Conservation (phyloP, 2,113 vertebrate genomes). For the Scomber japonicus region DNA sequence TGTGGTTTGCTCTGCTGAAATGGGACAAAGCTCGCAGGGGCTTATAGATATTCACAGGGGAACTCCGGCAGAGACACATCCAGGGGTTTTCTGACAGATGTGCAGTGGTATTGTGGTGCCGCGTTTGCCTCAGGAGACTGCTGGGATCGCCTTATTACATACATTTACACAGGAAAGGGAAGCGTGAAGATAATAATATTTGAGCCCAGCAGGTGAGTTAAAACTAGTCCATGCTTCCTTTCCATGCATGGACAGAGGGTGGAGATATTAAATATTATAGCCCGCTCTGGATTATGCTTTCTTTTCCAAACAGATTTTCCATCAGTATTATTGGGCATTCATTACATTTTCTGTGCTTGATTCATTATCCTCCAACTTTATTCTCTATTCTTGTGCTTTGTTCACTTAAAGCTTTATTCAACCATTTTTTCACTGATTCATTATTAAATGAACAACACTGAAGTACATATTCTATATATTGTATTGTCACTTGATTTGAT, state of each 20-base stretch:
- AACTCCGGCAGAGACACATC: slow-evolving; percentile 21
- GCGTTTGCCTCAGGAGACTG: slow-evolving; percentile 28
- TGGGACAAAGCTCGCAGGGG: slow-evolving; percentile 59
- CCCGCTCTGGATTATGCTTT: slow-evolving; percentile 3
- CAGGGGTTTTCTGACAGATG: slow-evolving; percentile 56
- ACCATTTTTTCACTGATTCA: too few relatives aligned
- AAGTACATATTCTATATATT: too few relatives aligned
- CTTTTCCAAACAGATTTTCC: background rate
- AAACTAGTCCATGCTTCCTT: slow-evolving; percentile 7
- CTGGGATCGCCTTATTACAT: slow-evolving; percentile 56
- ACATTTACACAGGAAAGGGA: slow-evolving; percentile 53
- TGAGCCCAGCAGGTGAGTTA: slow-evolving; percentile 36
- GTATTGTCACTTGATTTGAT: too few relatives aligned
- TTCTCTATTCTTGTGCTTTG: too few relatives aligned
- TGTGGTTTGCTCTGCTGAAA: slow-evolving; percentile 73
- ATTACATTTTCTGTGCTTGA: background rate
- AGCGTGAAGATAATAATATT: slow-evolving; percentile 34
- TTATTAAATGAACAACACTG: too few relatives aligned
- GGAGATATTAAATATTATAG: slow-evolving; percentile 4
- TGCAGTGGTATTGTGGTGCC: slow-evolving; percentile 24
- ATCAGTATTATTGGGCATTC: background rate
- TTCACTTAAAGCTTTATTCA: background rate
- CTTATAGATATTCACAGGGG: slow-evolving; percentile 60
- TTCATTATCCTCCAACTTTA: background rate
- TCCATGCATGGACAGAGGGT: slow-evolving; percentile 9